Percentiles rank a stretch among this genome's conserved stretches.
phyloP scores from a whole-genome alignment of 53 echinoderm and acorn worm species.

The Zoroaster sp. region DNA sequence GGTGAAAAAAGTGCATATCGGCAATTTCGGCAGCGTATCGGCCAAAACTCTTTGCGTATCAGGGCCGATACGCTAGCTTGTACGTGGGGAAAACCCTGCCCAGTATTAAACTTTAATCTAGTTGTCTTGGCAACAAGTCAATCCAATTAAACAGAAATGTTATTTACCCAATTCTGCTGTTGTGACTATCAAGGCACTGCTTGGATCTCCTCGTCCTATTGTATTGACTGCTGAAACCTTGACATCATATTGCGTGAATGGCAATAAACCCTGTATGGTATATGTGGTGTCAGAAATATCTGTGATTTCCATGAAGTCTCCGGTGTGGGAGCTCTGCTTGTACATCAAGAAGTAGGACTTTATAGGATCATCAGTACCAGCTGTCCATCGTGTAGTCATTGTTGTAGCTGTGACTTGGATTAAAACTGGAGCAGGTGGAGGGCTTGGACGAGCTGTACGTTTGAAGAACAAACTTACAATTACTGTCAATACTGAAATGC shows the following conservation, averaged over 20 bases:
- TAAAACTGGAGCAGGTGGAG: conserved; percentile 76
- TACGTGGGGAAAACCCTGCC: no score
- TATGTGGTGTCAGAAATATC: conserved; percentile 53
- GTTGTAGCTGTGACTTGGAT: conserved; percentile 65
- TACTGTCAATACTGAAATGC: background rate
- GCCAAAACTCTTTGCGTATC: no score
- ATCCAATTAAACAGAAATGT: no score
- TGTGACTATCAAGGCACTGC: conserved; percentile 52
- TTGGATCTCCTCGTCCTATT: conserved; percentile 87
- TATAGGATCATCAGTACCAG: conserved; percentile 63
- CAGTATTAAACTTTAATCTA: no score
- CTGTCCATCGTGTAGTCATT: conserved; percentile 74
- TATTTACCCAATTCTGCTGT: conserved; percentile 95
- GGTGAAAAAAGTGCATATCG: no score
- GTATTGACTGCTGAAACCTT: conserved; percentile 81
- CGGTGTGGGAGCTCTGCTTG: conserved; percentile 59
- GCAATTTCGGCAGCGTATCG: no score
- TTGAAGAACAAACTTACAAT: background rate
- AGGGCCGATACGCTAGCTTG: no score
- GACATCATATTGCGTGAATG: conserved; percentile 81
- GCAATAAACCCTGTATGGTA: conserved; percentile 74
- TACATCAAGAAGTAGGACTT: conserved; percentile 80
- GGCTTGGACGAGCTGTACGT: conserved; percentile 86
- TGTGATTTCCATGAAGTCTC: conserved; percentile 58
- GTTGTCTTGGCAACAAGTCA: no score